phyloP scores from a whole-genome alignment of 2,888 invertebrate species.

The Holacanthella duospinosa region DNA sequence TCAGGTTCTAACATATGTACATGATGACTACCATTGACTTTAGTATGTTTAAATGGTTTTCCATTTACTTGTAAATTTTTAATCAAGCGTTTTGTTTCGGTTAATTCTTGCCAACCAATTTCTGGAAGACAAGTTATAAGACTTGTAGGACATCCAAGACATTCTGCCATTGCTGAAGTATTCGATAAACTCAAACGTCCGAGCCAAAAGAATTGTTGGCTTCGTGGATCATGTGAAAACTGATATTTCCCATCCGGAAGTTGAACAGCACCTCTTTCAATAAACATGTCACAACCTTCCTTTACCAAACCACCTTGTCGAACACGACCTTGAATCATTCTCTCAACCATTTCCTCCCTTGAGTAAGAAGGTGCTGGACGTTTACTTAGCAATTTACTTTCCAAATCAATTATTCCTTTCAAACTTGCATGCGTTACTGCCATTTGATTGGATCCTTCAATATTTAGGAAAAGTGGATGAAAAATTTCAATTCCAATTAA shows the following conservation, averaged over 20 bases:
- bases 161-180: conserved; percentile 22
- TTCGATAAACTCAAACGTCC: conserved; percentile 11
- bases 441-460: conserved; percentile 9
- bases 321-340: conserved; percentile 20
- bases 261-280: conserved; percentile 23
- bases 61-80: conserved; percentile 28
- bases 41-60: conserved; percentile 30
- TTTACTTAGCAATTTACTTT: conserved; percentile 19
- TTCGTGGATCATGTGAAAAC: conserved; percentile 29
- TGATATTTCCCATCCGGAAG: conserved; percentile 15
- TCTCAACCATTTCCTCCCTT: conserved; percentile 21
- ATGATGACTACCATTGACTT: conserved; percentile 37
- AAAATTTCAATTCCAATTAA: conserved; percentile 30
- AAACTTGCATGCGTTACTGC: conserved; percentile 6
- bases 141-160: conserved; percentile 38
- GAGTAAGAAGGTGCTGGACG: conserved; percentile 24
- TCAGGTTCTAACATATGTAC: conserved; percentile 38
- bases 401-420: conserved; percentile 15
- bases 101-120: neutral
- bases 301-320: conserved; percentile 14
- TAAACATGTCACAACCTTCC: conserved; percentile 22
- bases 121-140: conserved; percentile 39
- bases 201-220: conserved; percentile 17
- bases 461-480: conserved; percentile 12
- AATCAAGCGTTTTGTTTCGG: conserved; percentile 9